These are phyloP conservation scores for Phaedon cochleariae DNA, from an alignment of 2,888 invertebrate species.

Conservation along the genomic window DNA sequence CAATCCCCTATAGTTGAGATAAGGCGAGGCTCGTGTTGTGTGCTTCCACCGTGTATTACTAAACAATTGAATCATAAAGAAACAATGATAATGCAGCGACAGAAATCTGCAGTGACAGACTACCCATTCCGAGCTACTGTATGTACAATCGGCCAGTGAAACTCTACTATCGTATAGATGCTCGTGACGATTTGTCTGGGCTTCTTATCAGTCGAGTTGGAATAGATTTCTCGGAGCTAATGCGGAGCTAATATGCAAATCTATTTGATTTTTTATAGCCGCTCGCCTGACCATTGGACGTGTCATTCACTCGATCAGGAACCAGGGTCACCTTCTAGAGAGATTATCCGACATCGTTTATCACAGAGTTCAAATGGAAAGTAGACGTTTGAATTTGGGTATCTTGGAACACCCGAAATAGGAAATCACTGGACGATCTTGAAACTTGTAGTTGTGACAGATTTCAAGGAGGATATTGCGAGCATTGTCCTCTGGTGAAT, in stretches of 20 bases:
- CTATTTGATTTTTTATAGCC: conserved; percentile 42
- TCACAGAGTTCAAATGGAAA: background rate
- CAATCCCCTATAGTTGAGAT: too few relatives aligned
- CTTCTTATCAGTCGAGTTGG: conserved; percentile 32
- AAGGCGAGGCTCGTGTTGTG: too few relatives aligned
- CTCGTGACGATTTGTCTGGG: background rate
- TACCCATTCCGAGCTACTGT: background rate
- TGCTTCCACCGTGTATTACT: background rate
- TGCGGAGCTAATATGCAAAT: conserved; percentile 46
- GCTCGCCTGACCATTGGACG: conserved; percentile 21
- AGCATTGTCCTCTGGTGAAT: too few relatives aligned
- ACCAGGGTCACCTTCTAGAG: conserved; percentile 33
- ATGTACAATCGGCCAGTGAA: background rate
- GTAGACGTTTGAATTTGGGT: background rate
- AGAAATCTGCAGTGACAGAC: background rate
- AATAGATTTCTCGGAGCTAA: conserved; percentile 47
- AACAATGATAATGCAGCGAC: background rate
- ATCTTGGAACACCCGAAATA: too few relatives aligned
- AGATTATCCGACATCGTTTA: background rate
- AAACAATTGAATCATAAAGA: background rate
- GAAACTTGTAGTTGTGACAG: too few relatives aligned
- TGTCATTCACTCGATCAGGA: conserved; percentile 34
- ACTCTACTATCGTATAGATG: background rate
- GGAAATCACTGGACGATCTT: too few relatives aligned
- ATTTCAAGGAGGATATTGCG: too few relatives aligned